Conservation (phyloP, 2,113 vertebrate species). For the Bolborhynchus lineola region DNA sequence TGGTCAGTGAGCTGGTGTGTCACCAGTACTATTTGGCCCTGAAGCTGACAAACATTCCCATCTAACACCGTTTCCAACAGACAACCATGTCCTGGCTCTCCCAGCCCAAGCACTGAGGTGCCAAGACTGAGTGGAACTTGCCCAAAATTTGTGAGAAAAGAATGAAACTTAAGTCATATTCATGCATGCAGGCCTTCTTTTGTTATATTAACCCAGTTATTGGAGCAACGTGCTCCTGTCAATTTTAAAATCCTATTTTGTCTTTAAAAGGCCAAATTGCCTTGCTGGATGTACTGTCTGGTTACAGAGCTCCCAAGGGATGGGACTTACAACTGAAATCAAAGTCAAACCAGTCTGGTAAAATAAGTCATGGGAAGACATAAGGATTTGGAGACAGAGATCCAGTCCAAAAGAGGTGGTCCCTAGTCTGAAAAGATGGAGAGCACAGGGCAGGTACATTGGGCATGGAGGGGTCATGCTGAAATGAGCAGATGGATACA, state of each 20-base stretch:
- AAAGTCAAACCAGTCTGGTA: background rate
- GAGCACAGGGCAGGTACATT: background rate
- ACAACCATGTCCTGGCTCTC: background rate
- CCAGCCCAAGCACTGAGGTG: background rate
- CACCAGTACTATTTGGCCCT: accelerated
- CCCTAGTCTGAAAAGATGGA: background rate
- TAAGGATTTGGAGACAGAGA: background rate
- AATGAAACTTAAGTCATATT: background rate
- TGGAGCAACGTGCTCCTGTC: background rate
- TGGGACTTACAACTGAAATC: background rate
- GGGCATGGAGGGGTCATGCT: accelerated
- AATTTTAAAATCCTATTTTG: constrained; percentile 19
- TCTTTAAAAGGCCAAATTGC: background rate
- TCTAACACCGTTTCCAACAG: background rate
- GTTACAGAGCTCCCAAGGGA: background rate
- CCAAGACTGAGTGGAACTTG: background rate
- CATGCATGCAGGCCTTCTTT: background rate
- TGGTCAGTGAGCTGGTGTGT: background rate
- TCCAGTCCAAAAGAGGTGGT: background rate
- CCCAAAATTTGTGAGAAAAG: background rate
- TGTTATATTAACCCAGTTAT: constrained; percentile 50
- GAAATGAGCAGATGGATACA: accelerated
- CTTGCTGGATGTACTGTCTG: background rate
- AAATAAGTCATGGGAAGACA: background rate
- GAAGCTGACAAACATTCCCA: background rate